A percentile compares a stretch with the other conserved stretches of the same genome.
Evolutionary conservation across 53 echinoderm and acorn worm species (phyloP).

Genomic region (Echinarachnius parma): DNA sequence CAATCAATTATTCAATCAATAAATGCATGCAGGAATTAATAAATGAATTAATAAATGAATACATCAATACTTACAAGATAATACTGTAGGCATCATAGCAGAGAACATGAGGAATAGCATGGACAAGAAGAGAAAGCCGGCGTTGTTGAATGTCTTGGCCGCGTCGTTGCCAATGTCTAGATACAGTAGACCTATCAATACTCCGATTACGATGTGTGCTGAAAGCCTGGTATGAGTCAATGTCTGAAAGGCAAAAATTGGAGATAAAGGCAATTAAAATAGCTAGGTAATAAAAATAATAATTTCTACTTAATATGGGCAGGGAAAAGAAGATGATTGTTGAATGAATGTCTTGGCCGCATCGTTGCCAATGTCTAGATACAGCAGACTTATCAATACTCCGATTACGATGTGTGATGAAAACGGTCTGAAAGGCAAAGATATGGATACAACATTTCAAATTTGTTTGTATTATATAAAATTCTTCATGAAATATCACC

Average conservation of each 20-base stretch:
- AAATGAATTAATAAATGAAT: too few species aligned
- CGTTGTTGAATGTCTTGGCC: conserved; percentile 85
- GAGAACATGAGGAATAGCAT: conserved; percentile 95
- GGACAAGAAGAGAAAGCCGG: conserved; percentile 87
- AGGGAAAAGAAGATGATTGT: too few species aligned
- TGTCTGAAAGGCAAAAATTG: conserved; percentile 62
- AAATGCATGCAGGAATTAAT: too few species aligned
- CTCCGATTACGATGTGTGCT: conserved; percentile 79
- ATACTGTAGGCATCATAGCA: conserved; percentile 93
- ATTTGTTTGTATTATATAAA: too few species aligned
- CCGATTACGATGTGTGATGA: conserved; percentile 84
- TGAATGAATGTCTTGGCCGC: conserved; percentile 85
- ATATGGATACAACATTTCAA: too few species aligned
- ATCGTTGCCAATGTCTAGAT: conserved; percentile 79
- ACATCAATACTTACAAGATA: conserved; percentile 49
- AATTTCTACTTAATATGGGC: too few species aligned
- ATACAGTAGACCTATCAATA: conserved; percentile 85
- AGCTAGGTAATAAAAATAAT: too few species aligned
- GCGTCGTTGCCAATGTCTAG: conserved; percentile 82
- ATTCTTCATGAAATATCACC: too few species aligned
- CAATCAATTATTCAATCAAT: too few species aligned
- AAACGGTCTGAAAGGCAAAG: conserved; percentile 63
- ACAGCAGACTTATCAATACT: conserved; percentile 78
- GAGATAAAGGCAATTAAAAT: too few species aligned
- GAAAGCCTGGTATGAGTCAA: conserved; percentile 82